Evolutionary conservation across 2,113 vertebrate genomes (phyloP).

Genomic region (Amphiprion ocellaris): DNA sequence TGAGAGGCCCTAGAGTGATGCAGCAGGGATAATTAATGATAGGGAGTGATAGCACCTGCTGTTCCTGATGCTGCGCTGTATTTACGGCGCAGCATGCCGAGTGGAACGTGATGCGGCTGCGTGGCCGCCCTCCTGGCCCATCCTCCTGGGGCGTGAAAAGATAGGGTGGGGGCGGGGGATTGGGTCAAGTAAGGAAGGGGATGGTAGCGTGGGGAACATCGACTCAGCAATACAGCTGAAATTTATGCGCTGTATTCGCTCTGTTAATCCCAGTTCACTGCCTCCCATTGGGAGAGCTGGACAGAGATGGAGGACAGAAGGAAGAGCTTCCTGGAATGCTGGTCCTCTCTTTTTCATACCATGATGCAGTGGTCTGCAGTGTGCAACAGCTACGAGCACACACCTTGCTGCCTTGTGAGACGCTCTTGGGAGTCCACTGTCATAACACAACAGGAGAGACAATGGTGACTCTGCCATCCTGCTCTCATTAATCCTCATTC

Average conservation of each 20-base stretch:
- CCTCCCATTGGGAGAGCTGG: conserved; percentile 68
- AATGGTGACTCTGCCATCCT: conserved; percentile 64
- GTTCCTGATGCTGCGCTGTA: conserved; percentile 73
- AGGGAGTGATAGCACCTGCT: conserved; percentile 78
- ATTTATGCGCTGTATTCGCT: conserved; percentile 65
- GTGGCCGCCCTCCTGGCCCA: conserved; percentile 40
- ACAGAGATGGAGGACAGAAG: conserved; percentile 74
- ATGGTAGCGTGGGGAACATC: conserved; percentile 47
- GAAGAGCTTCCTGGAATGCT: conserved; percentile 52
- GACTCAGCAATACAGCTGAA: conserved; percentile 71
- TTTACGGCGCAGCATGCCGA: conserved; percentile 74
- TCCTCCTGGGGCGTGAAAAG: conserved; percentile 51
- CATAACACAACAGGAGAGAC: conserved; percentile 68
- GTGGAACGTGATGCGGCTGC: conserved; percentile 62
- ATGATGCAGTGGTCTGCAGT: conserved; percentile 60
- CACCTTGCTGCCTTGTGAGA: conserved; percentile 10
- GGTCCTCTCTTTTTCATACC: conserved; percentile 20
- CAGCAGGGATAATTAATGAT: conserved; percentile 80
- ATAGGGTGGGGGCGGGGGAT: conserved; percentile 19
- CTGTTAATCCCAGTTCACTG: conserved; percentile 65
- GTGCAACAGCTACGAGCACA: conserved; percentile 35
- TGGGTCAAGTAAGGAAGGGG: conserved; percentile 40
- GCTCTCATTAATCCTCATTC: conserved; percentile 79
- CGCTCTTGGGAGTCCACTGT: conserved; percentile 68
- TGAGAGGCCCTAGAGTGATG: conserved; percentile 72